Percentiles rank a stretch among this genome's conserved stretches.
Conservation (phyloP, 2,797 vertebrate species). For the Hylomyscus alleni region DNA sequence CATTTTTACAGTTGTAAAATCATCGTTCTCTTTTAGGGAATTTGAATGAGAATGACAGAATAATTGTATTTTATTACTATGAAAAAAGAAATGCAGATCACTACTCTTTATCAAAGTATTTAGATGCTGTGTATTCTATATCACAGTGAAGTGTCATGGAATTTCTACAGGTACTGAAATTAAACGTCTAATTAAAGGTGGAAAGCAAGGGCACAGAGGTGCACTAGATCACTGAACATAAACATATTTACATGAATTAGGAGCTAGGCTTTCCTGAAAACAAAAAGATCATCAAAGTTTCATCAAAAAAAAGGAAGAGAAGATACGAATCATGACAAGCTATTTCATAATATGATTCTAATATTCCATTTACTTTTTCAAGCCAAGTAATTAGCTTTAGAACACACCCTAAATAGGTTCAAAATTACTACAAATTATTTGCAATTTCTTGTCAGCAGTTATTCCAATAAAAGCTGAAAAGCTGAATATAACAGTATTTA, state of each 20-base stretch:
- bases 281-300: conserved; percentile 13
- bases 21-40: not conserved
- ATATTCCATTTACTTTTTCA: conserved; percentile 77
- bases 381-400: conserved; percentile 60
- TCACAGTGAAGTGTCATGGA: not conserved
- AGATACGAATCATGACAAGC: conserved; percentile 59
- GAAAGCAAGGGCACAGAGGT: not conserved
- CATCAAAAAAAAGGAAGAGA: conserved; percentile 63
- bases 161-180: not conserved
- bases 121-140: not conserved
- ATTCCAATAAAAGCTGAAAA: conserved; percentile 68
- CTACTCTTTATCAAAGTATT: not conserved
- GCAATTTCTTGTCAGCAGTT: conserved; percentile 58
- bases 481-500: conserved; percentile 54
- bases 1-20: not conserved
- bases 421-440: conserved; percentile 74
- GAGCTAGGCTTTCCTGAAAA: conserved; percentile 16
- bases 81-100: not conserved
- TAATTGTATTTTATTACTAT: not conserved
- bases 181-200: not conserved
- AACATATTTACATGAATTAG: conserved; percentile 51
- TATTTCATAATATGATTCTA: conserved; percentile 47
- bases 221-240: not conserved
- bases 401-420: conserved; percentile 55
- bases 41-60: not conserved